Base-by-base conservation (phyloP, 2,797 vertebrate genomes). In the Enteromius viviparus region DNA sequence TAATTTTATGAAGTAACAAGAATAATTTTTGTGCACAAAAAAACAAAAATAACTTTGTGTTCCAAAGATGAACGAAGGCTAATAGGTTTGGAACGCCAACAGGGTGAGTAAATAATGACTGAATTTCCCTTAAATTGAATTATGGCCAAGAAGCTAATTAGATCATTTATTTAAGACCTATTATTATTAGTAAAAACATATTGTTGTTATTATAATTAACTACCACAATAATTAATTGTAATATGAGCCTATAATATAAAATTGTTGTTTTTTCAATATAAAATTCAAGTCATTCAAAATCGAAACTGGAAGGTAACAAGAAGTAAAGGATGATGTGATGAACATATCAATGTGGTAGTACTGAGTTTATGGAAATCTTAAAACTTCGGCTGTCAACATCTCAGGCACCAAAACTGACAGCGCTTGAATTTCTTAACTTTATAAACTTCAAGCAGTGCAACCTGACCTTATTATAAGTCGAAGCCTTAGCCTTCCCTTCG, bases 401-500 rank as follows among this genome's bases (percentile, higher is more conserved):
- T 55, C 64, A 64, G 47, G 40, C 58, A 62, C 53, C 40, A 60
- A 80, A 82, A 58, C 34, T 77, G 64, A 55, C 51, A 83, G 26
- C 60, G 14, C 29, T 49, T 49, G 74, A 77, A 60, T 29, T 66
- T 45, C 0, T 32, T 76, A 75, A 82, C 32, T 34, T 74, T 26
- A 34, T 21, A 7, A 51, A 81, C 34, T 23, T 69, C 51, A 15
- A 51, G 40, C 32, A 23, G 53, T 12, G 3, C 60, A 70, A 51
- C 21, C 53, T 60, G 66, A 70, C 51, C 74, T 82, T 55, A 68
- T 83, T 83, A 77, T 70, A 78, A 47, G 51, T 29, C 62, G 65
- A 76, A 70, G 53, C 26, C 37, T 26, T 83, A 70, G 53, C 26
- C 37, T 26, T 83, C 34, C 51, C 6, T 9, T 60, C 37, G 1